Evolutionary conservation across 1,140 invertebrate species (phyloP).

Genomic region (Sitophilus oryzae): DNA sequence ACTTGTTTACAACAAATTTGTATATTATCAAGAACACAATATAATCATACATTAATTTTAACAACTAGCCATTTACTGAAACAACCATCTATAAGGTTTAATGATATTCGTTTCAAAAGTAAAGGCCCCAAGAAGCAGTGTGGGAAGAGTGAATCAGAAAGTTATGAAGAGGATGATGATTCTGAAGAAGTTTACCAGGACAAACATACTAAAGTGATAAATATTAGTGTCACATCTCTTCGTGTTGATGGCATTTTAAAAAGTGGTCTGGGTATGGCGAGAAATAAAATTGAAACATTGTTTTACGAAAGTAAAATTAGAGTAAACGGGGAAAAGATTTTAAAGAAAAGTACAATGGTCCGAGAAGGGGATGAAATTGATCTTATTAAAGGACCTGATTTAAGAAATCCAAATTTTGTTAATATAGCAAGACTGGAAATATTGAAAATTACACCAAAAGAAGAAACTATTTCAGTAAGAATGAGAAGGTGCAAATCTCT

Average conservation of each 20-base stretch:
- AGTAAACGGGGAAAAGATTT: constrained; percentile 58
- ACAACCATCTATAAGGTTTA: background rate
- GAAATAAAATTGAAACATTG: constrained; percentile 60
- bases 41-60: background rate
- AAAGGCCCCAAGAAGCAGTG: constrained; percentile 20
- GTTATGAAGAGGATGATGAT: constrained; percentile 37
- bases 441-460: constrained; percentile 42
- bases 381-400: constrained; percentile 52
- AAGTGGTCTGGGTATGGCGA: constrained; percentile 56
- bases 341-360: constrained; percentile 57
- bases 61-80: background rate
- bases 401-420: constrained; percentile 54
- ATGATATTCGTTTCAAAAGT: constrained; percentile 18
- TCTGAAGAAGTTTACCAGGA: constrained; percentile 38
- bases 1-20: background rate
- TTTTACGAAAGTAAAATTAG: constrained; percentile 64
- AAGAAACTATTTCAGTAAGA: constrained; percentile 48
- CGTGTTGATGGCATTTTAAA: constrained; percentile 62
- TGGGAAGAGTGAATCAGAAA: constrained; percentile 17
- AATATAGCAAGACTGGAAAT: constrained; percentile 56
- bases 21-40: background rate
- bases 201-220: constrained; percentile 53
- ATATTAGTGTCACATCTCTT: constrained; percentile 53
- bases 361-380: constrained; percentile 59
- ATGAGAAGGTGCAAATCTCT: constrained; percentile 54